These are phyloP conservation scores for Caenorhabditis panamensis DNA, from an alignment of 2,888 invertebrate species.

Conservation along the genomic window DNA sequence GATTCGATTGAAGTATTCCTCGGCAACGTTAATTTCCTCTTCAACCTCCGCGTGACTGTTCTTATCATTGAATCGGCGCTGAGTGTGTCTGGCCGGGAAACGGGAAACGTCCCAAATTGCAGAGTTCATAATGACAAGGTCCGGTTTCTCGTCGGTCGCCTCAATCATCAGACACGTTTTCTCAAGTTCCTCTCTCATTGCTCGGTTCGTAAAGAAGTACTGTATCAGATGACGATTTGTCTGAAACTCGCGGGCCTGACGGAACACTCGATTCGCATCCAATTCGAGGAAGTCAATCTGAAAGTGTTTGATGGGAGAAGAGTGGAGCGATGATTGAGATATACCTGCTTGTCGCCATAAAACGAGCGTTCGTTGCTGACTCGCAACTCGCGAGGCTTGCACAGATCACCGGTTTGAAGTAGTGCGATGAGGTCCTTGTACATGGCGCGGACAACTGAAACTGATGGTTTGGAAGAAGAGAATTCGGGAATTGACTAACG, in stretches of 20 bases:
- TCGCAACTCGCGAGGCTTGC: conserved; percentile 9
- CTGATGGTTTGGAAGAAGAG: too few species aligned
- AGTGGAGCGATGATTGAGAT: too few species aligned
- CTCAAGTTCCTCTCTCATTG: conserved; percentile 68
- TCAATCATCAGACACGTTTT: conserved; percentile 50
- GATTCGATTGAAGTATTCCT: conserved; percentile 58
- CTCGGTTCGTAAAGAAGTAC: conserved; percentile 68
- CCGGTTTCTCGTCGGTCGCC: conserved; percentile 61
- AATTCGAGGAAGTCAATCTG: conserved; percentile 64
- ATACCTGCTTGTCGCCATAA: conserved; percentile 63
- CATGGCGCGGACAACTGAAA: conserved; percentile 69
- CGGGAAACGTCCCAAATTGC: conserved; percentile 71
- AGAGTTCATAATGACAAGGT: conserved; percentile 67
- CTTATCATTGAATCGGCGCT: background rate
- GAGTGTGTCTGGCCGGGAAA: conserved; percentile 23
- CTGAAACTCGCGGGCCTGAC: conserved; percentile 68
- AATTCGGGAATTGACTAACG: conserved; percentile 60
- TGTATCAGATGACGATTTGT: conserved; percentile 62
- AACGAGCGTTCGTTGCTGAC: conserved; percentile 41
- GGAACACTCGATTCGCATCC: conserved; percentile 66
- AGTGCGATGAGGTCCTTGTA: conserved; percentile 67
- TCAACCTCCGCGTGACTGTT: background rate
- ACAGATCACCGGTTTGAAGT: conserved; percentile 43
- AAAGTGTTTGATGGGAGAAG: background rate
- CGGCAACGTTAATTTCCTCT: conserved; percentile 43